These are phyloP conservation scores for Hippolais icterina DNA, from an alignment of 2,113 vertebrate species.

Conservation along the genomic window DNA sequence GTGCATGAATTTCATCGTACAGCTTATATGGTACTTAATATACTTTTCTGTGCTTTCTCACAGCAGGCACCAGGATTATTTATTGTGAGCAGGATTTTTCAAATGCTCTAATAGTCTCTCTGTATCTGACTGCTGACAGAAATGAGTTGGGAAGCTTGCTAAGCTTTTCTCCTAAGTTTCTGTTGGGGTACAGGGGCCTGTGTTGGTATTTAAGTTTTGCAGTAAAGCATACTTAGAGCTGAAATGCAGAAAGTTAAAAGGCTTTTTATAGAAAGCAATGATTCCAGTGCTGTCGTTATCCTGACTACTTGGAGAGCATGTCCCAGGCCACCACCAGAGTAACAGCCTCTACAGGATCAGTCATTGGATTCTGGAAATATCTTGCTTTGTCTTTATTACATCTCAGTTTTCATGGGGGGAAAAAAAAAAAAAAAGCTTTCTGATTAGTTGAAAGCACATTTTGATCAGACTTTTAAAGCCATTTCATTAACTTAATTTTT, in stretches of 20 bases:
- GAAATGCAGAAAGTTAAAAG: not conserved
- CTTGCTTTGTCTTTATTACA: not conserved
- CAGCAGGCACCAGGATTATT: not conserved
- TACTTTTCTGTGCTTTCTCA: not conserved
- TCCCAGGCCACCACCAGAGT: not conserved
- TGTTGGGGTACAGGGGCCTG: not conserved
- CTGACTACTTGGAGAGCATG: fast-evolving
- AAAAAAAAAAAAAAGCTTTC: not conserved
- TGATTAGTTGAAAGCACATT: not conserved
- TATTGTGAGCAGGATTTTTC: not conserved
- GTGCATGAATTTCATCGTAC: not conserved
- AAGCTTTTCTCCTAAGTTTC: not conserved
- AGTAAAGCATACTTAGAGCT: not conserved
- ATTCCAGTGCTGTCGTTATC: not conserved
- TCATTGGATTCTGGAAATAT: not conserved
- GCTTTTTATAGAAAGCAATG: not conserved
- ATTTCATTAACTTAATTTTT: not conserved
- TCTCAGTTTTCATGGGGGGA: not conserved
- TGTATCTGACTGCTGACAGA: not conserved
- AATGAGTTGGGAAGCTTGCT: not conserved
- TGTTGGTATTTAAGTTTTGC: not conserved
- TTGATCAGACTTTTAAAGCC: not conserved
- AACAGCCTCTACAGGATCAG: not conserved
- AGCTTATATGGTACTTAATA: not conserved
- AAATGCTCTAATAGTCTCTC: not conserved